Conservation (phyloP, 2,888 invertebrate species). For the Altica lythri region DNA sequence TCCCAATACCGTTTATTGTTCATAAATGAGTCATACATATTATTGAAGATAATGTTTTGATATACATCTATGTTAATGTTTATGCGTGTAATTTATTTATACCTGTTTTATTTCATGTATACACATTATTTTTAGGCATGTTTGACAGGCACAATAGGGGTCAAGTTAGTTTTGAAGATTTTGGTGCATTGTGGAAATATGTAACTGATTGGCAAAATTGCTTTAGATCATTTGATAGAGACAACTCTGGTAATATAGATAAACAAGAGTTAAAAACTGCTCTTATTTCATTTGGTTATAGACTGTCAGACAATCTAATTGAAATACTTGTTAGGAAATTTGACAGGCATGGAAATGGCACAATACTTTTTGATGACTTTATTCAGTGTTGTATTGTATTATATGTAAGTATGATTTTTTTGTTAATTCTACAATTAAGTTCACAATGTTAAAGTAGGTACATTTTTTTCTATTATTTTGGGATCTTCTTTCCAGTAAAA, state of each 20-base stretch:
- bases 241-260: slow-evolving; percentile 93
- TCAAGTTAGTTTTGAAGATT: slow-evolving; percentile 92
- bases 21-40: too few relatives aligned
- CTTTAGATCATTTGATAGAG: slow-evolving; percentile 91
- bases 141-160: slow-evolving; percentile 91
- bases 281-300: slow-evolving; percentile 86
- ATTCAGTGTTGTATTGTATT: slow-evolving; percentile 94
- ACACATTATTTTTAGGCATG: slow-evolving; percentile 78
- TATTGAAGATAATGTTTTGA: too few relatives aligned
- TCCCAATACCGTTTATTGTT: too few relatives aligned
- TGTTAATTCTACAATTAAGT: too few relatives aligned
- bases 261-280: slow-evolving; percentile 88
- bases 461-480: too few relatives aligned
- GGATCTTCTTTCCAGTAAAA: too few relatives aligned
- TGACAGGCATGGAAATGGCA: slow-evolving; percentile 88
- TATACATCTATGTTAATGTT: too few relatives aligned
- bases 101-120: too few relatives aligned
- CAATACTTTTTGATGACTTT: slow-evolving; percentile 96
- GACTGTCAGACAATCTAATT: slow-evolving; percentile 81
- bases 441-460: too few relatives aligned
- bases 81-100: too few relatives aligned
- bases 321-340: slow-evolving; percentile 87
- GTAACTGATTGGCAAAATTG: slow-evolving; percentile 98
- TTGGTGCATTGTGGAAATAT: slow-evolving; percentile 96
- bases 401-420: slow-evolving; percentile 80